Evolutionary conservation across 2,888 invertebrate species (phyloP).

Genomic region (Eupithecia pulchellata): DNA sequence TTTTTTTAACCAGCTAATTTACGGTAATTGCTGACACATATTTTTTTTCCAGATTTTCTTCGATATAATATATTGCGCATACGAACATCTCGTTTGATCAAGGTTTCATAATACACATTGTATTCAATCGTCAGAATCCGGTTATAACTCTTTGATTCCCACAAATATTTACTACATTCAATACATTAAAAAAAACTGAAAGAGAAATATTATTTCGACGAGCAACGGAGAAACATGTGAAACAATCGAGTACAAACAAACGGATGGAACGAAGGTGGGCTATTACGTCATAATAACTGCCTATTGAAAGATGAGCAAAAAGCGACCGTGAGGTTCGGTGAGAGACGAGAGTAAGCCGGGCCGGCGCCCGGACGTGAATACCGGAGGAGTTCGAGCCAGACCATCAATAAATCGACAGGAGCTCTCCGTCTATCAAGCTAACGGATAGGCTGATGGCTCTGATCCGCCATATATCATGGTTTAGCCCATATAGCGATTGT

Average conservation of each 20-base stretch:
- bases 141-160: neutral
- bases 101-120: no score
- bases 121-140: neutral
- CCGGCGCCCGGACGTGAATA: neutral
- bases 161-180: slow-evolving; percentile 8
- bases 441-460: neutral
- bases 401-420: neutral
- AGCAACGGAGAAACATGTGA: slow-evolving; percentile 2
- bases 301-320: slow-evolving; percentile 21
- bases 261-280: slow-evolving; percentile 18
- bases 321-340: slow-evolving; percentile 10
- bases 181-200: neutral
- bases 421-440: neutral
- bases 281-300: slow-evolving; percentile 26
- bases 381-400: neutral
- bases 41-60: no score
- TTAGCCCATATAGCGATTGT: slow-evolving; percentile 5
- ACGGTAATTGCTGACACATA: no score
- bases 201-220: slow-evolving; percentile 3
- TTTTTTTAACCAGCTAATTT: no score
- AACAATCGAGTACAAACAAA: slow-evolving; percentile 15
- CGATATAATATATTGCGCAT: no score
- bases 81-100: no score
- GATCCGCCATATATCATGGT: slow-evolving; percentile 4
- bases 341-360: slow-evolving; percentile 18